Percentiles rank a stretch among this genome's conserved stretches.
These are phyloP conservation scores for Tichodroma muraria DNA, from an alignment of 2,113 vertebrate genomes.

Conservation along the genomic window DNA sequence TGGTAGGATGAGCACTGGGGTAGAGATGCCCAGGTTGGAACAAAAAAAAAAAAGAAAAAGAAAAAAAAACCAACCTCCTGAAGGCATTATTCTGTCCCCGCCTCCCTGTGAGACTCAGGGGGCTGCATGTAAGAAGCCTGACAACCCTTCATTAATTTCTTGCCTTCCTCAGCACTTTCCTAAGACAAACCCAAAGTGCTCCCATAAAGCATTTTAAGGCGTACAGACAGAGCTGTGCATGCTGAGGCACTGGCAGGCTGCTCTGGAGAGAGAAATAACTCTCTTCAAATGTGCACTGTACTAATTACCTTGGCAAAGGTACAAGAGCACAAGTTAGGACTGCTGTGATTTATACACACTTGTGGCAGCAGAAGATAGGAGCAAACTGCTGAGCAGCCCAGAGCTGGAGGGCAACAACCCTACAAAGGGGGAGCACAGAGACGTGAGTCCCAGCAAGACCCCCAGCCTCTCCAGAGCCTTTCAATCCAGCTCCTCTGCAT, in stretches of 20 bases:
- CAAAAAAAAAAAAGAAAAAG: background rate
- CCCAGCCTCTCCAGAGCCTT: background rate
- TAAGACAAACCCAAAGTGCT: background rate
- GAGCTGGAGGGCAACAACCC: background rate
- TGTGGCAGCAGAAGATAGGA: background rate
- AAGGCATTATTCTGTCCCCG: background rate
- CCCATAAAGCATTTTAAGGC: background rate
- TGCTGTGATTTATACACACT: constrained; percentile 15
- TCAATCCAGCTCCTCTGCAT: background rate
- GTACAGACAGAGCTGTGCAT: background rate
- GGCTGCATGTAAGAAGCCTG: background rate
- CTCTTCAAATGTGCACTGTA: background rate
- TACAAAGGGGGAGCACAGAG: background rate
- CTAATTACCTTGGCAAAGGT: constrained; percentile 54
- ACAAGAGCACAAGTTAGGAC: constrained; percentile 24
- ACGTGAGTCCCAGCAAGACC: background rate
- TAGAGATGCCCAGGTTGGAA: background rate
- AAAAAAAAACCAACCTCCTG: background rate
- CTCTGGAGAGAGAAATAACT: constrained; percentile 10
- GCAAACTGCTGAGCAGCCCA: background rate
- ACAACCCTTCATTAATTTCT: background rate
- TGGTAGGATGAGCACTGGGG: background rate
- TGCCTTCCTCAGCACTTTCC: constrained; percentile 27
- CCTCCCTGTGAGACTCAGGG: background rate
- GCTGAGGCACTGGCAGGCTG: background rate